Conservation (phyloP, 2,113 vertebrate species). For the Notiomystis cincta region DNA sequence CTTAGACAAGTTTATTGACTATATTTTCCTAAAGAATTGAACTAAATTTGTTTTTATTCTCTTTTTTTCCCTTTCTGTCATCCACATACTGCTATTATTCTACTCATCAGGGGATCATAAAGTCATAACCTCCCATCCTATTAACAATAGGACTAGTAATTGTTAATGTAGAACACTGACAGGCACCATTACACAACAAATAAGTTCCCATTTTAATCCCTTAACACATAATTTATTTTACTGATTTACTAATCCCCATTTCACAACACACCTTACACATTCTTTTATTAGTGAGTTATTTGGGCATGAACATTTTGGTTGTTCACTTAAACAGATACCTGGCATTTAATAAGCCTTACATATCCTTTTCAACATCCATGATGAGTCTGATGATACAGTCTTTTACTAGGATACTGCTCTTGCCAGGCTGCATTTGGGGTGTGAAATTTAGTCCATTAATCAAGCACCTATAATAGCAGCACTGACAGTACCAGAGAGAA, state of each 20-base stretch:
- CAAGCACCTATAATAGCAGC: background rate
- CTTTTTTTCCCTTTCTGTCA: background rate
- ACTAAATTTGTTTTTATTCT: background rate
- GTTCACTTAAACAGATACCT: background rate
- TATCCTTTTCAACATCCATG: background rate
- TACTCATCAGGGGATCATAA: background rate
- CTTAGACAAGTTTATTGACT: background rate
- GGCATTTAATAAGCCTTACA: background rate
- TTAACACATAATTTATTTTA: constrained; percentile 3
- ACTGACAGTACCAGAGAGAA: background rate
- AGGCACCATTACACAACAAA: constrained; percentile 15
- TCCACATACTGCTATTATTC: background rate
- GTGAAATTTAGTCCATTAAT: background rate
- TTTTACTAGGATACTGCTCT: background rate
- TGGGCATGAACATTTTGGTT: background rate
- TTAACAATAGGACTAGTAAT: background rate
- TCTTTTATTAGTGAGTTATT: background rate
- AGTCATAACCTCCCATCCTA: background rate
- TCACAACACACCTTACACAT: background rate
- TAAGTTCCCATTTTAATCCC: background rate
- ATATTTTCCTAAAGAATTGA: background rate
- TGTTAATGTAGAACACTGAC: background rate
- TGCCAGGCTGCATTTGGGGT: background rate
- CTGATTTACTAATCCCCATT: background rate
- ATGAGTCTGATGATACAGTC: background rate